Evolutionary conservation across 2,888 invertebrate species (phyloP).

Genomic region (Cynaeus angustus): DNA sequence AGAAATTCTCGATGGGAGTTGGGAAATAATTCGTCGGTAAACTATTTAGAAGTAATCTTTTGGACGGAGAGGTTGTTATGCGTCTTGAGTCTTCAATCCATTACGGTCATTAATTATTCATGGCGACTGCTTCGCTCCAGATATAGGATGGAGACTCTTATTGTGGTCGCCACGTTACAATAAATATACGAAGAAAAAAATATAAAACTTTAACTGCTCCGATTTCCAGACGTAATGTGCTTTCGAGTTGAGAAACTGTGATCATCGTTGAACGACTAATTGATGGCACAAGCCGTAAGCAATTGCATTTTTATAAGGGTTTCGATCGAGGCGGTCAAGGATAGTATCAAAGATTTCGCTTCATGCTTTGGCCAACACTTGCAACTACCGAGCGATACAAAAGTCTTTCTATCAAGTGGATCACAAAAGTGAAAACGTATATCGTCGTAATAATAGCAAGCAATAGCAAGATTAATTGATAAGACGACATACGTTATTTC

Average conservation of each 20-base stretch:
- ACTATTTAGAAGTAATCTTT: slow-evolving; percentile 57
- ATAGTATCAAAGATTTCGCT: no score
- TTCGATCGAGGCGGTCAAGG: neutral
- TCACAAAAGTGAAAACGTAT: no score
- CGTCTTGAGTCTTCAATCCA: slow-evolving; percentile 66
- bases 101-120: slow-evolving; percentile 68
- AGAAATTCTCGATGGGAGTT: slow-evolving; percentile 39
- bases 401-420: no score
- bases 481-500: no score
- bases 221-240: slow-evolving; percentile 47
- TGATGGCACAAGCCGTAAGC: slow-evolving; percentile 47
- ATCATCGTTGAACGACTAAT: slow-evolving; percentile 47
- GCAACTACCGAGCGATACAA: no score
- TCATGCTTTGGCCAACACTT: no score
- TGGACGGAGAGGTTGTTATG: slow-evolving; percentile 59
- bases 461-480: no score
- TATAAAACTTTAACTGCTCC: slow-evolving; percentile 36
- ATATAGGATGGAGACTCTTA: slow-evolving; percentile 43
- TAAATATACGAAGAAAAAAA: slow-evolving; percentile 43
- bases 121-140: slow-evolving; percentile 49
- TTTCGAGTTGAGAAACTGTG: slow-evolving; percentile 43
- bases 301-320: slow-evolving; percentile 36
- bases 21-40: slow-evolving; percentile 56
- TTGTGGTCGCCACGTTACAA: slow-evolving; percentile 41
- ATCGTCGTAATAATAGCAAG: no score